These are phyloP conservation scores for Anniella stebbinsi DNA, from an alignment of 2,797 vertebrate species.

Conservation along the genomic window DNA sequence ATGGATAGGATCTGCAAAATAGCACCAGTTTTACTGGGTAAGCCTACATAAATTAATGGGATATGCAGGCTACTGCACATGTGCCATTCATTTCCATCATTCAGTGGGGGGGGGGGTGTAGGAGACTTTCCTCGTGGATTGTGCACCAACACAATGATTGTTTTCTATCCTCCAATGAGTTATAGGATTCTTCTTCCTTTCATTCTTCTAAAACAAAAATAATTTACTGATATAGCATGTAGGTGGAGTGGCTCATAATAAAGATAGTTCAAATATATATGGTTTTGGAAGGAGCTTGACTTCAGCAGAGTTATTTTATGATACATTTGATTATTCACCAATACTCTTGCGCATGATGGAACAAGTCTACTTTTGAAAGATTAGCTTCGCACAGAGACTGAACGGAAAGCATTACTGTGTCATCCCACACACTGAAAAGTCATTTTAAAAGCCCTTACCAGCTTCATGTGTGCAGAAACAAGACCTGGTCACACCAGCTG, in stretches of 20 bases:
- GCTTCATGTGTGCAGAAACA: constrained; percentile 7
- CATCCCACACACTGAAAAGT: background rate
- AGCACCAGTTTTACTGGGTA: background rate
- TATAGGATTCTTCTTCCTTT: no score
- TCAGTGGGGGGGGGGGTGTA: no score
- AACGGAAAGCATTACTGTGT: background rate
- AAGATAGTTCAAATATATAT: background rate
- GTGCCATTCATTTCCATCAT: background rate
- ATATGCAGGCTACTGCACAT: background rate
- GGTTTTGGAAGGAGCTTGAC: background rate
- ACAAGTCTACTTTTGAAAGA: background rate
- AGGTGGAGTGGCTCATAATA: background rate
- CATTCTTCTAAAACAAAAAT: background rate
- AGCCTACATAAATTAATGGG: background rate
- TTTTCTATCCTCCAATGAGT: background rate
- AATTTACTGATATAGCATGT: background rate
- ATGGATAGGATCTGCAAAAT: background rate
- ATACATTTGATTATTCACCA: background rate
- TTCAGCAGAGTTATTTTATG: background rate
- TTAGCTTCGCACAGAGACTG: background rate
- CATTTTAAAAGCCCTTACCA: constrained; percentile 1
- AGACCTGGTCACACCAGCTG: background rate
- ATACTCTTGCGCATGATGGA: background rate
- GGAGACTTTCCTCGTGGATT: background rate
- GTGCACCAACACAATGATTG: background rate